Evolutionary conservation across 2,797 vertebrate species (phyloP), one percentile per base, ranked within the genome.

Genomic region (Nasua narica): DNA sequence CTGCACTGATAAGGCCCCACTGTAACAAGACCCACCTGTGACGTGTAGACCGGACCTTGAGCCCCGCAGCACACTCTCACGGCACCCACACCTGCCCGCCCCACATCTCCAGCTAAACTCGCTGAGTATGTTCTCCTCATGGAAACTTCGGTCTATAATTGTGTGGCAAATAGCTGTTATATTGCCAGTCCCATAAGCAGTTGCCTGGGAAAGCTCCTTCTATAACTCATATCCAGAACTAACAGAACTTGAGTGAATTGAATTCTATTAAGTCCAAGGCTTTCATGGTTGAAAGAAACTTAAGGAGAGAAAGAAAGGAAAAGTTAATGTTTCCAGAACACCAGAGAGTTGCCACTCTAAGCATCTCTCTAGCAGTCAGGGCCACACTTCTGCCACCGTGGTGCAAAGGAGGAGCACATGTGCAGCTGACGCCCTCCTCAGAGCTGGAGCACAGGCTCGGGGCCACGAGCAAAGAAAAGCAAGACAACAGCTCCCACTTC

Each of bases 211-310:
- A 96, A 89, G 82, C n/a, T 67, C 70, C 96, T 95, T 96, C 91
- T 92, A 56, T 82, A 95, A 95, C 92, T 97, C 96, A 95, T 67
- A 94, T 16, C 83, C 56, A 95, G 81, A 94, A 93, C 60, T 90
- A 97, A 97, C 10, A 97, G 91, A 96, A 95, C 90, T 89, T 97
- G 52, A 97, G 56, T 65, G 93, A 96, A 95, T 90, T 97, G 86
- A 97, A 97, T 96, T 96, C 77, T 83, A 85, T 94, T 87, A 96
- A 93, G 16, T 85, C 23, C 27, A 18, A 83, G 85, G 87, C 93
- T 96, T 79, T 79, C 85, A 95, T 93, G 60, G 83, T 86, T 95
- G 96, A 97, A 97, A 95, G 94, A 95, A 96, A 87, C 54, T 62
- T 76, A 58, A 93, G 77, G 56, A 74, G 29, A 82, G 52, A 60